These are phyloP conservation scores for Anser cygnoides DNA, from an alignment of 2,113 vertebrate genomes.

Conservation along the genomic window DNA sequence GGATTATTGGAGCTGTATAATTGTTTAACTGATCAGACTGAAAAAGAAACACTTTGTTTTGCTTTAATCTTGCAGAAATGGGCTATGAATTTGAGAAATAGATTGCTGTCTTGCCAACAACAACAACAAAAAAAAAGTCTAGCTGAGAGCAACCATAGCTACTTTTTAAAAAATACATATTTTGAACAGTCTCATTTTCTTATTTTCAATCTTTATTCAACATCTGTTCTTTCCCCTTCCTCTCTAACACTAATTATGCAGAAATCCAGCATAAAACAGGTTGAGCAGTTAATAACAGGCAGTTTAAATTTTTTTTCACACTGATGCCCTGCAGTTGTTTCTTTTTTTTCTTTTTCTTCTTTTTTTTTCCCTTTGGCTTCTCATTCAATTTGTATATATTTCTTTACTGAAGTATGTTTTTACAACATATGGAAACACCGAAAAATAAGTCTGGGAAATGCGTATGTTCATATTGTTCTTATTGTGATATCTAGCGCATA, in stretches of 20 bases:
- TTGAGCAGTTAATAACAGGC: constrained; percentile 65
- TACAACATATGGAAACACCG: constrained; percentile 49
- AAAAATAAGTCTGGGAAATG: constrained; percentile 44
- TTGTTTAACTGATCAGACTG: constrained; percentile 60
- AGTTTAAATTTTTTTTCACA: constrained; percentile 63
- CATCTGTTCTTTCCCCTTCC: constrained; percentile 63
- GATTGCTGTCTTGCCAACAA: constrained; percentile 59
- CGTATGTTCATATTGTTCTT: neutral
- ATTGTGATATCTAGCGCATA: neutral
- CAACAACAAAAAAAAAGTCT: constrained; percentile 30
- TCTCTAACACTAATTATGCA: constrained; percentile 62
- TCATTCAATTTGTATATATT: constrained; percentile 47
- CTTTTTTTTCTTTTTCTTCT: neutral
- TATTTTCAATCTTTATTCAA: constrained; percentile 63
- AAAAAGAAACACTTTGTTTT: constrained; percentile 65
- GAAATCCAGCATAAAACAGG: constrained; percentile 61
- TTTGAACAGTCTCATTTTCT: constrained; percentile 53
- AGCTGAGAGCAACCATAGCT: constrained; percentile 23
- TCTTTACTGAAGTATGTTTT: constrained; percentile 37
- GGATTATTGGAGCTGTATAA: constrained; percentile 58
- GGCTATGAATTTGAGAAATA: constrained; percentile 63
- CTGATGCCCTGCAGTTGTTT: constrained; percentile 63
- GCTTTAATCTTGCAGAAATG: constrained; percentile 72
- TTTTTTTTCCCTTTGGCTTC: neutral
- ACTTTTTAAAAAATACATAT: neutral